These are phyloP conservation scores for Brachymystax lenok DNA, from an alignment of 2,797 vertebrate species.

Conservation along the genomic window DNA sequence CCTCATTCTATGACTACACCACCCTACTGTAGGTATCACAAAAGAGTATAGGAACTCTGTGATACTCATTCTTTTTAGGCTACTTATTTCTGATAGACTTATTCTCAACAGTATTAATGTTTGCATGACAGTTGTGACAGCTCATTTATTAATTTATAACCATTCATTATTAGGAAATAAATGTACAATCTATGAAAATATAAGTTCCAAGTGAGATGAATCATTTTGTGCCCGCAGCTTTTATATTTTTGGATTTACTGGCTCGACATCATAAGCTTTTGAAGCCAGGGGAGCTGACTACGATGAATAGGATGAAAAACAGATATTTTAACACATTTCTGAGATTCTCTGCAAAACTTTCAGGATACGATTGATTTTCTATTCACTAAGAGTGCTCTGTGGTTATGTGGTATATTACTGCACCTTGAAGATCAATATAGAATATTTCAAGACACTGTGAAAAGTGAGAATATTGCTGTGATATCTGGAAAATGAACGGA, in stretches of 20 bases:
- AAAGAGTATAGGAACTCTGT: too few species aligned
- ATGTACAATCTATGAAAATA: neutral
- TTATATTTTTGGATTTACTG: neutral
- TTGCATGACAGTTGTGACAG: neutral
- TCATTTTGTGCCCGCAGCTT: neutral
- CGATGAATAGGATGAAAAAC: neutral
- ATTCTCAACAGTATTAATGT: neutral
- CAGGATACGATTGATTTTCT: neutral
- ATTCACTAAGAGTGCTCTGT: neutral
- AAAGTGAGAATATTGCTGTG: constrained; percentile 1
- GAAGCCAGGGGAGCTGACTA: neutral
- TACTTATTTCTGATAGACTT: neutral
- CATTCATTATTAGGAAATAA: neutral
- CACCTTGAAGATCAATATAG: constrained; percentile 8
- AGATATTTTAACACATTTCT: neutral
- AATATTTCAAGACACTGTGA: neutral
- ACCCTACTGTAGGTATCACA: too few species aligned
- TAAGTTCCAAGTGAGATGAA: neutral
- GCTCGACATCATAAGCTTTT: neutral
- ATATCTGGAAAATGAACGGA: neutral
- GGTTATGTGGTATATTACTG: neutral
- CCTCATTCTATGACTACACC: too few species aligned
- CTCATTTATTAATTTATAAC: neutral
- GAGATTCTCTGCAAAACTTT: neutral
- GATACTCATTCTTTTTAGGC: neutral